These are phyloP conservation scores for Girardinus metallicus DNA, from an alignment of 2,797 vertebrate species.

Conservation along the genomic window DNA sequence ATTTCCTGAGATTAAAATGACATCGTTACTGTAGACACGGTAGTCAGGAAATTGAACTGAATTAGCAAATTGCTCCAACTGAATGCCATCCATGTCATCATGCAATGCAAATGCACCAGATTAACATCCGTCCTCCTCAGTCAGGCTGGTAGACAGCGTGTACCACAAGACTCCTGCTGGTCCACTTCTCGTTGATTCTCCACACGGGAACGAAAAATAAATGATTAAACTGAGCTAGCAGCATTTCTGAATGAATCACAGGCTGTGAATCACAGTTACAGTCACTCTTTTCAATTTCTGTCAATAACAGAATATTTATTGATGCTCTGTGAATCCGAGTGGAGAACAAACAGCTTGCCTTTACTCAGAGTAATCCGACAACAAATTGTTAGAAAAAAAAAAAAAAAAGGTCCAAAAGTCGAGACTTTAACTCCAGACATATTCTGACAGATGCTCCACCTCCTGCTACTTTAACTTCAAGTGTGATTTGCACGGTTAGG, in stretches of 20 bases:
- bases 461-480: neutral
- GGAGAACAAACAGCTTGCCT: neutral
- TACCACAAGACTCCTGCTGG: constrained; percentile 13
- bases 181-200: constrained; percentile 6
- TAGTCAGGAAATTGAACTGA: neutral
- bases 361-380: neutral
- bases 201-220: constrained; percentile 11
- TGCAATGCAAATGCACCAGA: neutral
- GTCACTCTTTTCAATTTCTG: neutral
- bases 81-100: constrained; percentile 1
- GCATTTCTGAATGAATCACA: constrained; percentile 11
- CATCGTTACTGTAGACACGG: neutral
- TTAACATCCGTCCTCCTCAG: constrained; percentile 11
- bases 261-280: neutral
- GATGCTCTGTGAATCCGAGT: neutral
- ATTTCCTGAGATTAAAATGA: neutral
- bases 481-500: neutral
- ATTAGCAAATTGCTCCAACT: neutral
- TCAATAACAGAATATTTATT: neutral
- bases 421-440: neutral
- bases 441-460: neutral
- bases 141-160: constrained; percentile 15
- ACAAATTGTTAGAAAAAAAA: neutral
- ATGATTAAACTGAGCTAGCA: constrained; percentile 3
- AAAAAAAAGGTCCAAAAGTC: neutral